Percentiles rank a stretch among this genome's conserved stretches.
These are phyloP conservation scores for Ectropis crepuscularia DNA, from an alignment of 2,888 invertebrate species.

Conservation along the genomic window DNA sequence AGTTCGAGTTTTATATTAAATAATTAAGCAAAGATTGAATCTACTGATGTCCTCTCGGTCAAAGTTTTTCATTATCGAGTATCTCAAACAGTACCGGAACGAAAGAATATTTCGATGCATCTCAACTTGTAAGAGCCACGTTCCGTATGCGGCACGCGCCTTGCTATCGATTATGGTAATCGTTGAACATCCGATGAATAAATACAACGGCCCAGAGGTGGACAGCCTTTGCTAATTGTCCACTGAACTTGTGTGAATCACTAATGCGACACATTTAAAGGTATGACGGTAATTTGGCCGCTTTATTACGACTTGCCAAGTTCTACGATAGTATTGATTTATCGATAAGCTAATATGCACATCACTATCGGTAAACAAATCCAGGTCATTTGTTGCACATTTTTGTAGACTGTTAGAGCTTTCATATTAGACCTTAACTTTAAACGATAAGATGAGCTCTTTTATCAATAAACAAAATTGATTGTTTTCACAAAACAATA, in stretches of 20 bases:
- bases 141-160: slow-evolving; percentile 80
- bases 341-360: slow-evolving; percentile 40
- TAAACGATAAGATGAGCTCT: too few species aligned
- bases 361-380: slow-evolving; percentile 15
- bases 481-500: too few species aligned
- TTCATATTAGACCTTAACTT: too few species aligned
- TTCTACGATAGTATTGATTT: slow-evolving; percentile 28
- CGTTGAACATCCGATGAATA: slow-evolving; percentile 83
- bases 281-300: slow-evolving; percentile 57
- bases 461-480: too few species aligned
- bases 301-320: slow-evolving; percentile 54
- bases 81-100: slow-evolving; percentile 26
- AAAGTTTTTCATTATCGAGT: not conserved
- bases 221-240: slow-evolving; percentile 85
- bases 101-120: slow-evolving; percentile 57
- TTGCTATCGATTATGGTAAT: slow-evolving; percentile 83
- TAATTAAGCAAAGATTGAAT: too few species aligned
- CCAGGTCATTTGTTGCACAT: too few species aligned
- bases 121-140: slow-evolving; percentile 63
- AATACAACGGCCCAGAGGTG: slow-evolving; percentile 80
- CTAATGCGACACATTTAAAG: slow-evolving; percentile 73
- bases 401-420: too few species aligned
- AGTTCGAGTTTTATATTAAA: too few species aligned
- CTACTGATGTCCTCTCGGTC: not conserved
- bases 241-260: slow-evolving; percentile 81